Conservation (phyloP, 64 coral and sea anemone genomes). For the Dendronephthya gigantea region DNA sequence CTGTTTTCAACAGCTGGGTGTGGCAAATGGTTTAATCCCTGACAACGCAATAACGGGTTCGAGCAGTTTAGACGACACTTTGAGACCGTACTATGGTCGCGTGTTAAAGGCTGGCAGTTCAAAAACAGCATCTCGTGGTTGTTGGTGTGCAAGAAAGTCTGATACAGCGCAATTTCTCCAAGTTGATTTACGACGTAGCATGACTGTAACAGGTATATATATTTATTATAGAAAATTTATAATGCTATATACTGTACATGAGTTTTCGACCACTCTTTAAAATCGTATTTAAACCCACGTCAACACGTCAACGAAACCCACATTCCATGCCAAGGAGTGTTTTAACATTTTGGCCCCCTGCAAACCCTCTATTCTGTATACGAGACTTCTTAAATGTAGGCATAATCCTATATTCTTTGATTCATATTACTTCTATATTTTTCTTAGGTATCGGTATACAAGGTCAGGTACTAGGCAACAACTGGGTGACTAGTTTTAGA, state of each 20-base stretch:
- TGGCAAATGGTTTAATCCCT: not conserved
- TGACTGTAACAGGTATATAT: not conserved
- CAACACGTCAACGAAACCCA: no score
- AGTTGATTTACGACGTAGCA: not conserved
- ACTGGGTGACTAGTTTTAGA: constrained; percentile 7
- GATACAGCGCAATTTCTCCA: not conserved
- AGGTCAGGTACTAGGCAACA: not conserved
- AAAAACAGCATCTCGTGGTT: not conserved
- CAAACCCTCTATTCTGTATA: no score
- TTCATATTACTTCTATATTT: not conserved
- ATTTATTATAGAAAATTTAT: not conserved
- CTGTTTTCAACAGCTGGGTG: not conserved
- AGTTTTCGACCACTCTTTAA: no score
- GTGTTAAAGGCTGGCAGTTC: not conserved
- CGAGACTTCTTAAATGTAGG: no score
- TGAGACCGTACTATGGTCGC: not conserved
- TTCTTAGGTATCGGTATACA: not conserved
- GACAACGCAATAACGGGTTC: not conserved
- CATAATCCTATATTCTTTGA: no score
- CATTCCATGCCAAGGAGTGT: no score
- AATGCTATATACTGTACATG: not conserved
- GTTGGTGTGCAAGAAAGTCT: not conserved
- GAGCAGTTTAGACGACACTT: not conserved
- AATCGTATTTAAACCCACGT: no score
- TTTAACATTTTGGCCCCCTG: no score